phyloP scores from a whole-genome alignment of 2,113 vertebrate genomes.

The Ariopsis seemanni region DNA sequence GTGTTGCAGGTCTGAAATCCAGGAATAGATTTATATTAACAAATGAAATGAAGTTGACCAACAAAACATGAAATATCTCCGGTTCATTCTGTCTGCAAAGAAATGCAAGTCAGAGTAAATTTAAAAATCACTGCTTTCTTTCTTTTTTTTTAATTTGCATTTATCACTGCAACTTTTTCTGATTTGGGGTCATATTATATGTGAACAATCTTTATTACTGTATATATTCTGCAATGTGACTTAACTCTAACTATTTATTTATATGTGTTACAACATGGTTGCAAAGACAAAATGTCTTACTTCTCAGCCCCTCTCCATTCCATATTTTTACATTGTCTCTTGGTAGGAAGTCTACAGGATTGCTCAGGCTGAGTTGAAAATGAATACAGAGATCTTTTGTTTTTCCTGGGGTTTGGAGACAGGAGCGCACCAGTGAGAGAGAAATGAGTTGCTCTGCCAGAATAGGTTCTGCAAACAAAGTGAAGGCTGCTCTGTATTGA shows the following conservation, averaged over 20 bases:
- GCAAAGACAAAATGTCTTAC: not conserved
- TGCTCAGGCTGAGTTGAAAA: constrained; percentile 66
- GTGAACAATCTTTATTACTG: not conserved
- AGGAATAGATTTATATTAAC: too few species aligned
- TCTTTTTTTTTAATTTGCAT: too few species aligned
- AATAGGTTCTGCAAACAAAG: constrained; percentile 24
- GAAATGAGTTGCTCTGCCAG: constrained; percentile 5
- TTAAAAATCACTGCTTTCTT: too few species aligned
- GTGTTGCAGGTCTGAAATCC: too few species aligned
- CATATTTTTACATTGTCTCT: constrained; percentile 23
- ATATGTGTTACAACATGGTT: not conserved
- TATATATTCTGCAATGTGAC: not conserved
- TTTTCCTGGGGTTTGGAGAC: constrained; percentile 65
- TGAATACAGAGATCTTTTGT: constrained; percentile 68
- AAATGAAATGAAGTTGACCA: too few species aligned
- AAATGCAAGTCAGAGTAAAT: too few species aligned
- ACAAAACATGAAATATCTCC: too few species aligned
- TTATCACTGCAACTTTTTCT: too few species aligned
- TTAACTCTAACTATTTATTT: not conserved
- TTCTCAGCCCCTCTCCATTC: constrained; percentile 17
- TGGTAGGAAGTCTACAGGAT: constrained; percentile 46
- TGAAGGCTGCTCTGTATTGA: constrained; percentile 34
- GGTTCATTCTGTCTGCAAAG: too few species aligned
- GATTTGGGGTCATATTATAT: not conserved
- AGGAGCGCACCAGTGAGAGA: constrained; percentile 21